Base-by-base conservation (phyloP, 2,888 invertebrate species). In the Drosophila mimica region DNA sequence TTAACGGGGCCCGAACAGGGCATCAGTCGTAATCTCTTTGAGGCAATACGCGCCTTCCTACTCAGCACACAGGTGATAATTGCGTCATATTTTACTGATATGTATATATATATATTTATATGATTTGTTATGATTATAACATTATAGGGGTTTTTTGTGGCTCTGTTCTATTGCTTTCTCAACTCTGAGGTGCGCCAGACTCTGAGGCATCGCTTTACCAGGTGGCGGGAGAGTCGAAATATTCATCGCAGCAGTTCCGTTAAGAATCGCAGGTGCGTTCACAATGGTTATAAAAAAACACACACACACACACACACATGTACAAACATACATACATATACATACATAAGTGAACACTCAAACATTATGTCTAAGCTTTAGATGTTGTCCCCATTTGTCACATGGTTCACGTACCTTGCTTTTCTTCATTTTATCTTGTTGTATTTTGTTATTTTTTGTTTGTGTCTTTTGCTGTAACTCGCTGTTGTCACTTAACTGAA, bases 141-240 rank as follows among this genome's bases (percentile, higher is more conserved):
- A 68, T 2, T 93, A 46, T 46, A 98, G 98, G 98, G 98, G 71
- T 96, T 98, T 91, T 96, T 96, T 60, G 98, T 98, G 73, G 97
- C 98, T 5, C 93, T 98, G 70, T 97, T 98, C 94, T 98, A 98
- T 94, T 98, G 98, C 93, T 98, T 98, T 93, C 95, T 98, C 88
- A 98, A 98, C 93, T 97, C 97, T 6, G 98, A 98, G 93, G 98
- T 98, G 8, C 96, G 97, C 57, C 97, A 97, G 92, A 96, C 97
- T 1, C 94, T 98, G 79, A 94, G 96, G 34, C 97, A 98, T 93
- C 97, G 97, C 91, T 95, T 97, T 89, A 95, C 96, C 76, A 94
- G 96, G 72, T 97, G 97, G 97, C 92, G 92, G 5, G 94, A 92
- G 92, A 95, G 82, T 82, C 90, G 93, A 31, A 92, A 92, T 77